phyloP scores from a whole-genome alignment of 2,113 vertebrate genomes.

The Menidia beryllina region DNA sequence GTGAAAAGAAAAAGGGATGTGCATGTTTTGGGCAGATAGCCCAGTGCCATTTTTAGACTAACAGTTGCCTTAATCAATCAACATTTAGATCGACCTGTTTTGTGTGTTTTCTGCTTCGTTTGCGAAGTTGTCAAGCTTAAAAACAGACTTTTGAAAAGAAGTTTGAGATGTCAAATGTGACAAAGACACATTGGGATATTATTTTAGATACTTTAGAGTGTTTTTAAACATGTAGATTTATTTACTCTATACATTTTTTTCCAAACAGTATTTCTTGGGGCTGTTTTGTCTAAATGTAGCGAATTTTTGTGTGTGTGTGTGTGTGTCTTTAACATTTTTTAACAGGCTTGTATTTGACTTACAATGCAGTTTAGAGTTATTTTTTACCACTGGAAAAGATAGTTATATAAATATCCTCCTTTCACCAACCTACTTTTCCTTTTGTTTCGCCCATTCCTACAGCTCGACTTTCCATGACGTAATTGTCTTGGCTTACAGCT shows the following conservation, averaged over 20 bases:
- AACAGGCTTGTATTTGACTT: background rate
- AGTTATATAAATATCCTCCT: background rate
- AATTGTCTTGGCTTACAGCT: slow-evolving; percentile 72
- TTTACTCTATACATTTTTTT: too few relatives aligned
- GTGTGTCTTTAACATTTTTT: slow-evolving; percentile 15
- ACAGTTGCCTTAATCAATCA: slow-evolving; percentile 67
- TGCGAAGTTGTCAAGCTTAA: slow-evolving; percentile 40
- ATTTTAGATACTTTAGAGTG: accelerated
- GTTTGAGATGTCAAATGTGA: background rate
- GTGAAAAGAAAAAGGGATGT: slow-evolving; percentile 26
- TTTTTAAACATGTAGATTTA: background rate
- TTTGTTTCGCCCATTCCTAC: slow-evolving; percentile 77
- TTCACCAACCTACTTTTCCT: slow-evolving; percentile 36
- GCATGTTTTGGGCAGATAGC: slow-evolving; percentile 60
- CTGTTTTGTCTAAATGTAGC: too few relatives aligned
- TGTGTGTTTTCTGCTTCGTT: slow-evolving; percentile 1
- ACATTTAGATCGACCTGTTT: background rate
- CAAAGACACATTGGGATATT: background rate
- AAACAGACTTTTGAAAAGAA: slow-evolving; percentile 25
- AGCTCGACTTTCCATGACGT: slow-evolving; percentile 84
- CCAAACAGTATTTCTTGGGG: too few relatives aligned
- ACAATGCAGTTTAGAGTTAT: background rate
- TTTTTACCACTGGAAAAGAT: background rate
- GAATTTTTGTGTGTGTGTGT: too few relatives aligned
- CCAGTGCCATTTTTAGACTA: slow-evolving; percentile 69